Evolutionary conservation across 2,113 vertebrate species (phyloP), one percentile per base, ranked within the genome.

Genomic region (Tetraodon nigroviridis): DNA sequence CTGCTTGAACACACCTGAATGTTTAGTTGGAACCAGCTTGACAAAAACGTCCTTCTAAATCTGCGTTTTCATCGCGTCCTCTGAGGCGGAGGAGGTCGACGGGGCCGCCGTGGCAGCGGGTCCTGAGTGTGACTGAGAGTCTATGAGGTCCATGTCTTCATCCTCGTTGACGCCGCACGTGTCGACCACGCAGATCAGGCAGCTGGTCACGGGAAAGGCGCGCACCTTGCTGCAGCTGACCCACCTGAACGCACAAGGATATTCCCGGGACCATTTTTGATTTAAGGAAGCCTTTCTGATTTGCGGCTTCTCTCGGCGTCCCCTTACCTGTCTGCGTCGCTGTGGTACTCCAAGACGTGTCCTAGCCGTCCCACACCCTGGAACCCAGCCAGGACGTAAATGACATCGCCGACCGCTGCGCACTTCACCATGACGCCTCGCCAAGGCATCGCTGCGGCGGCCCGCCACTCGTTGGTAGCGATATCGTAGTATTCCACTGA

Each of bases 141-240:
- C 85, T 37, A 86, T 80, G 18, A 86, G 62, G 19, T 85, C 87
- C 75, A 83, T 78, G 72, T 87, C 75, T 54, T 91, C 88, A 60
- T 98, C 95, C 86, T 99, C 95, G 51, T 98, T 98, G 83, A 94
- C 95, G 18, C 95, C 95, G 51, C 95, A 99, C 8, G 93, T 98
- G 87, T 98, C 96, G 53, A 98, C 94, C 64, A 98, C 94, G 75
- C 95, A 97, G 82, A 98, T 98, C 66, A 98, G 91, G 79, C 95
- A 97, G 82, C 93, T 98, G 16, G 95, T 98, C 76, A 98, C 93
- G 3, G 95, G 94, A 64, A 97, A 98, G 44, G 96, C 94, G n/a
- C 94, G 91, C 62, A 97, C 94, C 89, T 97, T 97, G 67, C 89
- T 94, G 82, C 94, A 95, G 48, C 93, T 93, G 40, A 93, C 84